Conservation (phyloP, 2,113 vertebrate genomes). For the Halichoeres trimaculatus region DNA sequence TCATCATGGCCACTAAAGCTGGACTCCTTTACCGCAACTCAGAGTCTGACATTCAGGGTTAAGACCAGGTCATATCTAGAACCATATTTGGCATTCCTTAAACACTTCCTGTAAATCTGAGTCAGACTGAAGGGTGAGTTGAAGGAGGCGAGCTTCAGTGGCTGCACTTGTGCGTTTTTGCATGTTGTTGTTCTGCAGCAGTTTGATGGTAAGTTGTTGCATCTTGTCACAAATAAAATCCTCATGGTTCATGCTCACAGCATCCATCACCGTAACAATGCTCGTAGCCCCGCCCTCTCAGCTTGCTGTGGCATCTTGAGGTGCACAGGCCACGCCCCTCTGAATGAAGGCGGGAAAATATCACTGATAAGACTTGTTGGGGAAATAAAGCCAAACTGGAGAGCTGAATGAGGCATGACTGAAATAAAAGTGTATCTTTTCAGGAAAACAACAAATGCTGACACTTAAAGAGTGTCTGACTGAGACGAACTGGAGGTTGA, state of each 20-base stretch:
- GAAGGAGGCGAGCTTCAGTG: conserved; percentile 46
- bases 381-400: too few relatives aligned
- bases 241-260: conserved; percentile 18
- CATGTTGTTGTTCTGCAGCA: conserved; percentile 44
- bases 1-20: conserved; percentile 39
- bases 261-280: conserved; percentile 44
- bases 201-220: conserved; percentile 67
- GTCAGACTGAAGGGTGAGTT: not conserved
- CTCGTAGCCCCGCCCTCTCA: conserved; percentile 33
- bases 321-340: conserved; percentile 28
- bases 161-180: conserved; percentile 27
- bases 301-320: conserved; percentile 64
- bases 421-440: too few relatives aligned
- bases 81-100: not conserved
- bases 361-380: too few relatives aligned
- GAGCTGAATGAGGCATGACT: too few relatives aligned
- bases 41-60: not conserved
- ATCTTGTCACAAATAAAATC: conserved; percentile 46
- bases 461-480: too few relatives aligned
- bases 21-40: conserved; percentile 33
- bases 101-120: not conserved
- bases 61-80: not conserved
- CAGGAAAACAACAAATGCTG: too few relatives aligned
- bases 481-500: too few relatives aligned
- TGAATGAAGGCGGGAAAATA: not conserved